Base-by-base conservation (phyloP, 2,113 vertebrate species). In the Rhabdornis inornatus region DNA sequence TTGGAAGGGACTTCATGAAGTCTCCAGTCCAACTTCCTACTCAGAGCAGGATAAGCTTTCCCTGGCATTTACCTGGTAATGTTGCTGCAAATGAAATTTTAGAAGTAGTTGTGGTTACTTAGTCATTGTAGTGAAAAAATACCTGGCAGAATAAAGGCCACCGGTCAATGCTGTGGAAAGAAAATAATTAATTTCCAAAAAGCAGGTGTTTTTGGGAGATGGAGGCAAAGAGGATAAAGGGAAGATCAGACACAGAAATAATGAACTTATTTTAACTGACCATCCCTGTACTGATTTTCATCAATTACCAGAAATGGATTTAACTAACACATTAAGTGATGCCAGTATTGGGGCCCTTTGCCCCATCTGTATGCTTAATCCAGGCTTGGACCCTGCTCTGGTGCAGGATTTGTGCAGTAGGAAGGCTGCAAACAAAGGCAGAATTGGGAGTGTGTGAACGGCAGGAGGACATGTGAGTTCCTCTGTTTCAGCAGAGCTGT, bases 381-480 rank as follows among this genome's bases (percentile, higher is more conserved):
- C 30, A 27, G 12, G 12, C 31, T 68, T 35, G n/a, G 45, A 17
- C 10, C 9, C 7, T 47, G 13, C 1, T 1, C 56, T 35, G 35
- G 19, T 45, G 15, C 30, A 50, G 52, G 61, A 55, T 55, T 75
- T 15, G 3, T 30, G 66, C 44, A 37, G 35, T 31, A 2, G 9
- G 25, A 28, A 35, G 35, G 66, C 31, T 94, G 52, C 21, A 49
- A 16, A 15, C 30, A 33, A 52, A 10, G 20, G 24, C 47, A 55
- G 27, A 44, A 13, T 0, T 42, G 35, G 45, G 40, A 31, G 44
- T 19, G 8, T 6, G 14, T 17, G 37, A 57, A 10, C 3, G 52
- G 17, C 66, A 60, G 76, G 40, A 85, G 57, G 49, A 30, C 5
- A 13, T 0, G 0, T 0, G 12, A 37, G 31, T 35, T 77, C 5